A percentile compares a stretch with the other conserved stretches of the same genome.
These are phyloP conservation scores for Halictus ligatus DNA, from an alignment of 2,888 invertebrate species.

Conservation along the genomic window DNA sequence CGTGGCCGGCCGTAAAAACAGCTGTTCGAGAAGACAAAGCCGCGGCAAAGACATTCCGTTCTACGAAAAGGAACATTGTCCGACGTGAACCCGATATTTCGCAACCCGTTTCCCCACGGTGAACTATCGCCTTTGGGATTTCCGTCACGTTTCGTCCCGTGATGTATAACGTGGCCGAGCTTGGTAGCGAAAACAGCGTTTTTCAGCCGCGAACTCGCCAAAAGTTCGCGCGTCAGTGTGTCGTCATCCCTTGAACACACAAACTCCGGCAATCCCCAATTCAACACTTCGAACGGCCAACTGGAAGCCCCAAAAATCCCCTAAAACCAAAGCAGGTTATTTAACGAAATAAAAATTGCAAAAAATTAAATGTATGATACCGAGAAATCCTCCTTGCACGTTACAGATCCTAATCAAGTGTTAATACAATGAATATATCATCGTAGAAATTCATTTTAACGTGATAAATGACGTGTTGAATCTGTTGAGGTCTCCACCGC, in stretches of 20 bases:
- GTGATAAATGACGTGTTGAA: too few species aligned
- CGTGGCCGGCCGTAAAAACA: not conserved
- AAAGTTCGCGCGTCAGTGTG: not conserved
- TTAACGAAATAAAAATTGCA: too few species aligned
- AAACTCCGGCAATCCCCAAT: too few species aligned
- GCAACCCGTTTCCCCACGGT: conserved; percentile 34
- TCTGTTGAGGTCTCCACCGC: too few species aligned
- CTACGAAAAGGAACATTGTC: conserved; percentile 42
- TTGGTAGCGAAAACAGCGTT: conserved; percentile 27
- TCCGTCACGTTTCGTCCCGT: conserved; percentile 56
- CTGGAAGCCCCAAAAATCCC: too few species aligned
- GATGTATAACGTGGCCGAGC: conserved; percentile 50
- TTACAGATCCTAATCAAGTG: too few species aligned
- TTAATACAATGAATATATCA: too few species aligned
- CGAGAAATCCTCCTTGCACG: too few species aligned
- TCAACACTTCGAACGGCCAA: too few species aligned
- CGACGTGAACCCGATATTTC: conserved; percentile 40
- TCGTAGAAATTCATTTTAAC: too few species aligned
- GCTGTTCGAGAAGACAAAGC: conserved; percentile 22
- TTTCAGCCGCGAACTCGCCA: conserved; percentile 13
- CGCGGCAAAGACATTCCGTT: conserved; percentile 21
- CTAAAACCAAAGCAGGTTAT: too few species aligned
- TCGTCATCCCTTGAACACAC: not conserved
- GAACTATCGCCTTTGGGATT: conserved; percentile 48
- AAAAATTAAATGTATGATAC: too few species aligned